A percentile compares a stretch with the other conserved stretches of the same genome.
These are phyloP conservation scores for Sebastolobus alascanus DNA, from an alignment of 2,797 vertebrate species.

Conservation along the genomic window DNA sequence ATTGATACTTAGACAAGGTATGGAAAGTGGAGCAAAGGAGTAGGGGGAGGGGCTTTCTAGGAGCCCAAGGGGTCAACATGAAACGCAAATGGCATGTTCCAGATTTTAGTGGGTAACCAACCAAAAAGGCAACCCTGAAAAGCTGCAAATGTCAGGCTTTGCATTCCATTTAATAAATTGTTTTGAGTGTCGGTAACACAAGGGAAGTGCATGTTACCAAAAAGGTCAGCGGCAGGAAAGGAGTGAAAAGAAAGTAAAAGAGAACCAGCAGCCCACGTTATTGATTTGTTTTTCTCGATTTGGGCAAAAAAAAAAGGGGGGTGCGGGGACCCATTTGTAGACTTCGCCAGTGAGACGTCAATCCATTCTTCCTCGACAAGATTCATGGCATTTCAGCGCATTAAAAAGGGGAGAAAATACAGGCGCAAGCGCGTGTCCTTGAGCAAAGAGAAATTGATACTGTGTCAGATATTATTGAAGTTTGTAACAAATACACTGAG, in stretches of 20 bases:
- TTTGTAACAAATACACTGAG: constrained; percentile 71
- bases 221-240: constrained; percentile 77
- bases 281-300: constrained; percentile 80
- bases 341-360: constrained; percentile 74
- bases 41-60: constrained; percentile 13
- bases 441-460: constrained; percentile 77
- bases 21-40: constrained; percentile 22
- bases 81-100: constrained; percentile 68
- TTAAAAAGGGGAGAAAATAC: constrained; percentile 47
- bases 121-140: constrained; percentile 46
- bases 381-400: constrained; percentile 78
- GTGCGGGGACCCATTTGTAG: constrained; percentile 65
- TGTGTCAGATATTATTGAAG: constrained; percentile 78
- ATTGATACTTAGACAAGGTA: constrained; percentile 67
- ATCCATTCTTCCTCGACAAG: constrained; percentile 72
- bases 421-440: constrained; percentile 69
- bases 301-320: constrained; percentile 10
- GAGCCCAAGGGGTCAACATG: constrained; percentile 46
- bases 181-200: constrained; percentile 64
- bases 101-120: constrained; percentile 57
- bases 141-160: constrained; percentile 78
- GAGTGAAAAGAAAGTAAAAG: constrained; percentile 55
- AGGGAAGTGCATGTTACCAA: constrained; percentile 64
- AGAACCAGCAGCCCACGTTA: constrained; percentile 63
- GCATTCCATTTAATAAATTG: constrained; percentile 74